Evolutionary conservation across 2,797 vertebrate genomes (phyloP), one percentile per base, ranked within the genome.

Genomic region (Ispidina lecontei): DNA sequence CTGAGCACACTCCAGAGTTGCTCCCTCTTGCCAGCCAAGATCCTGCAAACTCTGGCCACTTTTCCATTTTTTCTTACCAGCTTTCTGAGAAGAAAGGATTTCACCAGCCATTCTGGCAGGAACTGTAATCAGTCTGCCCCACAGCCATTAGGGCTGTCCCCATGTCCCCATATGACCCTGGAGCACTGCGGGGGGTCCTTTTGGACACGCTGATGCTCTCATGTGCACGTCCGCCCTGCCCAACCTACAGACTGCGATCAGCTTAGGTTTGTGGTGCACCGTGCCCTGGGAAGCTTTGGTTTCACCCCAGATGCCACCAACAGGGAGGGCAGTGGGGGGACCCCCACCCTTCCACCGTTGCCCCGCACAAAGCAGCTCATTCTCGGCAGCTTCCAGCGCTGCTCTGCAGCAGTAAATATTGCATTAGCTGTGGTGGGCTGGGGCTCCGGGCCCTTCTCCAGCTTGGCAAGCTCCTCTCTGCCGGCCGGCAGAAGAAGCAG

Each of bases 371-470:
- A 94, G 91, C 92, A 49, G 81, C 84, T 76, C 89, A 95, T 93
- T 96, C 91, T 94, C 52, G 0, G 65, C 87, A 69, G 87, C 70
- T 76, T 18, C 87, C 84, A 87, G 87, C 8, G 0, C 58, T 0
- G 86, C 51, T 85, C 70, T 12, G 7, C 75, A 89, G 92, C 84
- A 49, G 94, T 89, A 93, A 96, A 95, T 94, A 95, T 92, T 90
- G 76, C 94, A 84, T 93, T 85, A 95, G 89, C 91, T 95, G 92
- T 1, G 82, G 92, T 84, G 94, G 78, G 78, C 68, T 3, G 3
- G 93, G 64, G 79, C 88, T 85, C 69, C 1, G 76, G 93, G 95
- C 76, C 76, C 79, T 87, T 13, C 72, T 94, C 95, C 93, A 92
- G 92, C 83, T 95, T 91, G 91, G 95, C 91, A 92, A 72, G 47